Evolutionary conservation across 2,888 invertebrate genomes (phyloP), one percentile per base, ranked within the genome.

Genomic region (Anoncus sp.): DNA sequence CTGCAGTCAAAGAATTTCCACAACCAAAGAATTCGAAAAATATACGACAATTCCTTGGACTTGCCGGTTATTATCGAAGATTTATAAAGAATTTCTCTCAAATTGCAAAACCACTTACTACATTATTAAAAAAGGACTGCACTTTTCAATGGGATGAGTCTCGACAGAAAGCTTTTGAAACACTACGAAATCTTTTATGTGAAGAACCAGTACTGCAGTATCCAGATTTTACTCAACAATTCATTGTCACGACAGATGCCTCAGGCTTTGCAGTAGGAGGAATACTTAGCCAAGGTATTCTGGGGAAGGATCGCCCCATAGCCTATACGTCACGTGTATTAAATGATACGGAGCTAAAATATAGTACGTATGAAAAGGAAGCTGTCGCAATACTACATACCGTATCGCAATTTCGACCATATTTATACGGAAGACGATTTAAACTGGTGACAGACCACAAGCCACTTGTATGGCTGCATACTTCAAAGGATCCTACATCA

Each of bases 1-100:
- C 55, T 9, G 83, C 84, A 14, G 78, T 85, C 70, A 63, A 65
- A 40, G 65, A 45, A 67, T 81, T 76, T 45, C 76, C 82, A 9
- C n/a, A 38, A n/a, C 79, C 77, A 10, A 77, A 70, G 12, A 66
- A 35, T 27, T 66, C 24, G 0, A 81, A 81, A 12, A 70, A 84
- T 18, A 51, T 85, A 6, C 67, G 79, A 45, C 53, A 73, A 38
- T 89, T 87, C 65, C 27, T 89, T 1, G n/a, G n/a, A n/a, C n/a
- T n/a, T n/a, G n/a, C n/a, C n/a, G n/a, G n/a, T n/a, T n/a, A n/a
- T n/a, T n/a, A n/a, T n/a, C n/a, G n/a, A n/a, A n/a, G n/a, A n/a
- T n/a, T n/a, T n/a, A n/a, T n/a, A n/a, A n/a, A n/a, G 88, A 69
- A 83, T 3, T 85, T 86, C 66, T 69, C 85, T 0, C 66, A 80